Conservation (phyloP, 2,797 vertebrate genomes). For the Urosaurus nigricauda region DNA sequence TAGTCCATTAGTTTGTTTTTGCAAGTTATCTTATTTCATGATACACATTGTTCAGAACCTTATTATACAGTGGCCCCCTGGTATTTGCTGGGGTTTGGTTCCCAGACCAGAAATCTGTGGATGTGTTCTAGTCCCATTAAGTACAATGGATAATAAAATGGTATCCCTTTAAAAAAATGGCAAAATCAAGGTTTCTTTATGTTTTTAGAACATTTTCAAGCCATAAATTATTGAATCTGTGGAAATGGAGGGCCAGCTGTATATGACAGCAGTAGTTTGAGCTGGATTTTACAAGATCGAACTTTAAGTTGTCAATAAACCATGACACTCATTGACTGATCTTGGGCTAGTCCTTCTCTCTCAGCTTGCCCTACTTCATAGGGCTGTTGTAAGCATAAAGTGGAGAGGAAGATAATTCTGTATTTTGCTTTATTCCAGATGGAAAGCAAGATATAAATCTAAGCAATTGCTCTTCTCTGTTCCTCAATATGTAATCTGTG, state of each 20-base stretch:
- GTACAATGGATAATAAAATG: too few species aligned
- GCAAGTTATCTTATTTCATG: neutral
- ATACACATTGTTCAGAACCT: neutral
- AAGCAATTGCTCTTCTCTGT: neutral
- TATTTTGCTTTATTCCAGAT: neutral
- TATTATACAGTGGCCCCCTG: too few species aligned
- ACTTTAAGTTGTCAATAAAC: neutral
- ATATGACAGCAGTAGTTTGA: neutral
- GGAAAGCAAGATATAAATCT: too few species aligned
- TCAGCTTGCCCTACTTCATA: neutral
- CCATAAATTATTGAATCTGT: too few species aligned
- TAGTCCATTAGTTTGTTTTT: neutral
- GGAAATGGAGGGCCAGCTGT: too few species aligned
- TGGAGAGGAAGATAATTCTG: neutral
- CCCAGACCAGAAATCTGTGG: too few species aligned
- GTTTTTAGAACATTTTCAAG: too few species aligned
- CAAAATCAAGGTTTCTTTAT: too few species aligned
- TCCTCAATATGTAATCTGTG: neutral
- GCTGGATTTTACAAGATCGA: neutral
- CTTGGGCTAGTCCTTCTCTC: neutral
- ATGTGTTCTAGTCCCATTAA: too few species aligned
- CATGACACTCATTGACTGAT: neutral
- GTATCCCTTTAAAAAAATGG: too few species aligned
- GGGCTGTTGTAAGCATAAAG: neutral
- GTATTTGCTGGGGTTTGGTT: too few species aligned